Percentiles rank a stretch among this genome's conserved stretches.
Evolutionary conservation across 2,113 vertebrate genomes (phyloP).

Genomic region (Nipponia nippon): DNA sequence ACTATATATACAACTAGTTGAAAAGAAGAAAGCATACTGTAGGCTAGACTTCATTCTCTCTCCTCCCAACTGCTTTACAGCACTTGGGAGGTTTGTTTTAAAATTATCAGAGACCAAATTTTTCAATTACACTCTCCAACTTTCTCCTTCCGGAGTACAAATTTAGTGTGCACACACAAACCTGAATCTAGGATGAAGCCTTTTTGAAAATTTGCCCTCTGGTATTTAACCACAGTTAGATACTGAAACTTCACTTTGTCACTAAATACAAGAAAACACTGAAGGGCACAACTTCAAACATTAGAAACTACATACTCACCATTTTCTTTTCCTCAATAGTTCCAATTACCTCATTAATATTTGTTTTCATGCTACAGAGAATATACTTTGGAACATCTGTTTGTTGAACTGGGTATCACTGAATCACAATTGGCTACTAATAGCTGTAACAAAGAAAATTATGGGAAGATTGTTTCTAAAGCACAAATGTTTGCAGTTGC

Average conservation of each 20-base stretch:
- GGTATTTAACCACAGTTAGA: neutral
- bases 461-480: conserved; percentile 74
- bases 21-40: neutral
- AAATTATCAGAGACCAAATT: neutral
- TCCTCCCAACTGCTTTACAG: neutral
- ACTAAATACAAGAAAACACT: conserved; percentile 15
- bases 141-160: neutral
- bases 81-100: neutral
- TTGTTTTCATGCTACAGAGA: conserved; percentile 69
- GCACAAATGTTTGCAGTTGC: conserved; percentile 71
- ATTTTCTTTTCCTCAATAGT: conserved; percentile 39
- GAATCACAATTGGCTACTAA: conserved; percentile 78
- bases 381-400: conserved; percentile 74
- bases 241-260: neutral
- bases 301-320: conserved; percentile 24
- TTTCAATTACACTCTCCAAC: neutral
- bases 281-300: neutral
- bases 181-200: neutral
- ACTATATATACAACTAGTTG: neutral
- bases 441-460: conserved; percentile 78
- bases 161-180: neutral
- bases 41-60: neutral
- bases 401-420: conserved; percentile 67
- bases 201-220: conserved; percentile 33
- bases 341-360: conserved; percentile 77